phyloP scores from a whole-genome alignment of 1,140 invertebrate genomes.

The Lasioglossum baleicum region DNA sequence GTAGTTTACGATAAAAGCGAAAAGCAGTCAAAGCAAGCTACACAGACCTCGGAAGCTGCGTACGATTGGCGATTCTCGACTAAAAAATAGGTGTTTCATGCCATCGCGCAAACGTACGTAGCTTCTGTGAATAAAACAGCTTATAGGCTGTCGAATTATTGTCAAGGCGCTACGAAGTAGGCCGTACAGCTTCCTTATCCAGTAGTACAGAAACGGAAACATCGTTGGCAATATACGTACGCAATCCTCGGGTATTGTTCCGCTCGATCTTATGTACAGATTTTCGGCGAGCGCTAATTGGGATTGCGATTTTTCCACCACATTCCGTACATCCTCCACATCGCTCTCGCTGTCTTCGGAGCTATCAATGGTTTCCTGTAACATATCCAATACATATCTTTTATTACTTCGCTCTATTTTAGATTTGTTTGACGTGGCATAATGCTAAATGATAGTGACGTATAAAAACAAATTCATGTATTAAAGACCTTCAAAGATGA shows the following conservation, averaged over 20 bases:
- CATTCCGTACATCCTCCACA: conserved; percentile 82
- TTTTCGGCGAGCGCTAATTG: conserved; percentile 81
- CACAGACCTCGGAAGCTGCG: background rate
- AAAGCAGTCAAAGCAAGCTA: background rate
- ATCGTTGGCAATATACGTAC: conserved; percentile 75
- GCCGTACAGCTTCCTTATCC: background rate
- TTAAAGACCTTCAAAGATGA: background rate
- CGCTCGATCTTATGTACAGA: conserved; percentile 79
- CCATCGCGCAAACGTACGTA: background rate
- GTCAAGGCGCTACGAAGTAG: rapidly evolving
- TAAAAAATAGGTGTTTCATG: background rate
- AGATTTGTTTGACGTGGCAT: too few relatives aligned
- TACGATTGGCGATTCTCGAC: too few relatives aligned
- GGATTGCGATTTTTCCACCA: conserved; percentile 80
- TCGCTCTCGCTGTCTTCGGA: conserved; percentile 77
- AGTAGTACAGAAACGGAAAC: background rate
- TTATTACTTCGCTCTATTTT: background rate
- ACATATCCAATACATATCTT: conserved; percentile 6
- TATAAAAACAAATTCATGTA: background rate
- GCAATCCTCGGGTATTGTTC: conserved; percentile 75
- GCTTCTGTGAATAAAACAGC: background rate
- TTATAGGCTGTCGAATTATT: background rate
- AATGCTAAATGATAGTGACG: too few relatives aligned
- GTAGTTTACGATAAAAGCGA: background rate
- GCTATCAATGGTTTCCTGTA: conserved; percentile 61